Evolutionary conservation across 2,113 vertebrate genomes (phyloP).

Genomic region (Sialia sialis): DNA sequence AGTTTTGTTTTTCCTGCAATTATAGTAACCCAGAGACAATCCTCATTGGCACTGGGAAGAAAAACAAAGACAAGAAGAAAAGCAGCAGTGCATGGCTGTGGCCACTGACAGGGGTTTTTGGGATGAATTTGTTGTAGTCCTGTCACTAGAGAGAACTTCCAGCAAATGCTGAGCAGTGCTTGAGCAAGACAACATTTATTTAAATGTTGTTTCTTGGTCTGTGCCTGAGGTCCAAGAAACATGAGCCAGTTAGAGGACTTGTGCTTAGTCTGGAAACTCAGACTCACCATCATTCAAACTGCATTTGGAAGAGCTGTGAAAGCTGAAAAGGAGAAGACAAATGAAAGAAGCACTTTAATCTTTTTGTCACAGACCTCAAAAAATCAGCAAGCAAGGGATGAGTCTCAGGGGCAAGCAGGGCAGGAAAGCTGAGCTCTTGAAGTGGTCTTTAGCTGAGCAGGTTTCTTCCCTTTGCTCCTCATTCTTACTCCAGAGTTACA

Average conservation of each 20-base stretch:
- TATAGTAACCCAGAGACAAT: not conserved
- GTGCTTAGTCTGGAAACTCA: not conserved
- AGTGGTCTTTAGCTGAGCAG: not conserved
- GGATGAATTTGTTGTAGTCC: not conserved
- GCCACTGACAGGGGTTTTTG: not conserved
- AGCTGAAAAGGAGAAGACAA: not conserved
- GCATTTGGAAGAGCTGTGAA: not conserved
- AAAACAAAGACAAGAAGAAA: not conserved
- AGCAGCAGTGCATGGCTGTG: not conserved
- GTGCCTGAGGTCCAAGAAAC: not conserved
- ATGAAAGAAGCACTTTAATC: not conserved
- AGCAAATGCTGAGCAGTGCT: not conserved
- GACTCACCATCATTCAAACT: not conserved
- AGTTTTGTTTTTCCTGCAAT: not conserved
- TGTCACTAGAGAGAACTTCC: not conserved
- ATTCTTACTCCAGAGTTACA: not conserved
- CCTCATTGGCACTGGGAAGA: not conserved
- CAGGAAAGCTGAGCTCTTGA: not conserved
- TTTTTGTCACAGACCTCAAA: not conserved
- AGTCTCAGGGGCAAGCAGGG: not conserved
- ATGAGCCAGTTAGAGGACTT: not conserved
- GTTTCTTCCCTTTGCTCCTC: not conserved
- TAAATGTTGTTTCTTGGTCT: not conserved
- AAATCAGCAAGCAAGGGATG: not conserved
- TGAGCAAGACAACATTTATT: not conserved